Evolutionary conservation across 2,113 vertebrate species (phyloP), one percentile per base, ranked within the genome.

Genomic region (Notechis scutatus): DNA sequence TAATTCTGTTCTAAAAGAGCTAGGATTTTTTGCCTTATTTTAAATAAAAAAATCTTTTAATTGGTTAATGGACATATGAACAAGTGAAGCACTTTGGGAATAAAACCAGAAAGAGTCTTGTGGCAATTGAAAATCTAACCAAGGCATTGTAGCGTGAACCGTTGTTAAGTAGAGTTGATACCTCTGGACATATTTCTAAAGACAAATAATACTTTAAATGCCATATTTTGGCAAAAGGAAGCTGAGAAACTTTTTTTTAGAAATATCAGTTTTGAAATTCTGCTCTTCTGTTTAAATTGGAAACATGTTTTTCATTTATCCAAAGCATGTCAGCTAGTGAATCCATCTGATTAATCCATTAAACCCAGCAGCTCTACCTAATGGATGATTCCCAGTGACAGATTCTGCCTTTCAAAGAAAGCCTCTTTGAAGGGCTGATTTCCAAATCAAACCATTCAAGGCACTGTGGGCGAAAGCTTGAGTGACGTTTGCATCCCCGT

Each of bases 401-500:
- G 45, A 90, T 12, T 2, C 89, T 93, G 95, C 94, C 45, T 94
- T 88, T 42, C 0, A 3, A 59, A 24, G 15, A n/a, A 64, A 93
- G 81, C 34, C 10, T 12, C 85, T 89, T 86, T 56, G 93, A 91
- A 56, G 94, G 87, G 18, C 57, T 85, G 20, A 39, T 86, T 92
- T 93, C 74, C 90, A 94, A 95, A 85, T 57, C 69, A 96, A 95
- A 92, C 42, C 59, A 87, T 92, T 94, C 39, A 92, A 94, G 11
- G 52, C 23, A 23, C 47, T 88, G 89, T 20, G 91, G 15, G 45
- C 85, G 81, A 93, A 94, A 23, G 0, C 15, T 39, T 87, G 93
- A 91, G 54, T 69, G 81, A 26, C 86, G 93, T 81, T 92, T 89
- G 50, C 55, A 64, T 89, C 61, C n/a, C 93, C 45, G 90, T 94